phyloP scores from a whole-genome alignment of 2,888 invertebrate genomes.

The Scaptomyza tumidula region DNA sequence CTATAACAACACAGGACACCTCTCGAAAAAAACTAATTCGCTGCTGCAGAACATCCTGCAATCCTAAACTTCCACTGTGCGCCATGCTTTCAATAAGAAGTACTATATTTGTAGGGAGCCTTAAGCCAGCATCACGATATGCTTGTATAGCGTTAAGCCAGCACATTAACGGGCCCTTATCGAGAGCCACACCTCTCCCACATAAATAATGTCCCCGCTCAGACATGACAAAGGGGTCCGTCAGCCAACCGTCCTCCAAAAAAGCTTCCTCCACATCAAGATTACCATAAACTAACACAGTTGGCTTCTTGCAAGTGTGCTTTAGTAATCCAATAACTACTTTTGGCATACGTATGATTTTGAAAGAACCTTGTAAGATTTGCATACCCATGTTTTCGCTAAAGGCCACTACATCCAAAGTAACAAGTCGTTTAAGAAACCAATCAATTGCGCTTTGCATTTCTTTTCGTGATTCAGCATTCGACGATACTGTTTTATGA shows the following conservation, averaged over 20 bases:
- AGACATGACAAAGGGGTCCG: conserved; percentile 51
- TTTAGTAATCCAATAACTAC: conserved; percentile 39
- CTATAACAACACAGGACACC: conserved; percentile 48
- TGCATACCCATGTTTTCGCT: conserved; percentile 51
- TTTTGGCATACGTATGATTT: conserved; percentile 46
- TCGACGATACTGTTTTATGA: conserved; percentile 37
- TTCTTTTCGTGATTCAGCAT: conserved; percentile 20
- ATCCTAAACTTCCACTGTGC: conserved; percentile 46
- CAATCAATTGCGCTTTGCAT: conserved; percentile 41
- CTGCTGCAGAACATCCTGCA: conserved; percentile 44
- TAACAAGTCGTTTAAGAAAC: conserved; percentile 42
- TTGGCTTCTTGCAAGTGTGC: conserved; percentile 26
- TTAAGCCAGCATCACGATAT: conserved; percentile 46
- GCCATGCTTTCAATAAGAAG: conserved; percentile 60
- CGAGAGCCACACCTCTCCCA: conserved; percentile 51
- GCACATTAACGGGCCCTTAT: conserved; percentile 55
- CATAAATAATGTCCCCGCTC: conserved; percentile 48
- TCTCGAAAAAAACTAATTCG: conserved; percentile 58
- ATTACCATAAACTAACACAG: conserved; percentile 53
- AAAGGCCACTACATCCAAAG: conserved; percentile 48
- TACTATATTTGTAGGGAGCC: conserved; percentile 43
- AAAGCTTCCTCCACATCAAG: conserved; percentile 56
- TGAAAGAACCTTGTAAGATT: conserved; percentile 30
- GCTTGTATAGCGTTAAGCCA: conserved; percentile 57
- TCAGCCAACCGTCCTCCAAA: conserved; percentile 45